Conservation (phyloP, 2,888 invertebrate genomes). For the Bruchidius siliquastri region DNA sequence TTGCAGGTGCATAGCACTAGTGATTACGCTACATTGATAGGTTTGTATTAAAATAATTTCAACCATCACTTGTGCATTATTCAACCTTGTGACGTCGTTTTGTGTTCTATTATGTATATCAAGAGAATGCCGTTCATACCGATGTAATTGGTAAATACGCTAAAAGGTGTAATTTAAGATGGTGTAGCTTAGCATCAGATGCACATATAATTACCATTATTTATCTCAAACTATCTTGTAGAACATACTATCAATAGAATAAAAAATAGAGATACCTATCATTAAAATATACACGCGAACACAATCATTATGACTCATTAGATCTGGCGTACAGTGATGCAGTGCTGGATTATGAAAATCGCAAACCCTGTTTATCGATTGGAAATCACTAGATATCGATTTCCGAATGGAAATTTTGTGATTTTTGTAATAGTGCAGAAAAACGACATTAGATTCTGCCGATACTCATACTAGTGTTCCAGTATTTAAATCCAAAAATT, state of each 20-base stretch:
- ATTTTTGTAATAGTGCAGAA: too few species aligned
- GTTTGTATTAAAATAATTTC: neutral
- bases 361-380: too few species aligned
- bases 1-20: too few species aligned
- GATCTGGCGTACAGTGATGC: neutral
- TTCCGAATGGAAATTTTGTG: too few species aligned
- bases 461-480: too few species aligned
- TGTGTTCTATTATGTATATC: neutral
- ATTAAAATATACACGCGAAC: neutral
- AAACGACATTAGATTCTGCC: too few species aligned
- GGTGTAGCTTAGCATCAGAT: neutral
- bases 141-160: neutral
- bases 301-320: neutral
- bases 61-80: neutral
- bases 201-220: neutral
- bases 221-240: neutral
- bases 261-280: neutral
- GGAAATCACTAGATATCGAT: too few species aligned
- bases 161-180: neutral
- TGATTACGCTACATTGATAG: too few species aligned
- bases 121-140: neutral
- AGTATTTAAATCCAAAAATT: too few species aligned
- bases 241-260: neutral
- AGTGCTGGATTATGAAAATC: neutral
- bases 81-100: neutral